phyloP scores from a whole-genome alignment of 2,113 vertebrate species.

The Pantherophis guttatus region DNA sequence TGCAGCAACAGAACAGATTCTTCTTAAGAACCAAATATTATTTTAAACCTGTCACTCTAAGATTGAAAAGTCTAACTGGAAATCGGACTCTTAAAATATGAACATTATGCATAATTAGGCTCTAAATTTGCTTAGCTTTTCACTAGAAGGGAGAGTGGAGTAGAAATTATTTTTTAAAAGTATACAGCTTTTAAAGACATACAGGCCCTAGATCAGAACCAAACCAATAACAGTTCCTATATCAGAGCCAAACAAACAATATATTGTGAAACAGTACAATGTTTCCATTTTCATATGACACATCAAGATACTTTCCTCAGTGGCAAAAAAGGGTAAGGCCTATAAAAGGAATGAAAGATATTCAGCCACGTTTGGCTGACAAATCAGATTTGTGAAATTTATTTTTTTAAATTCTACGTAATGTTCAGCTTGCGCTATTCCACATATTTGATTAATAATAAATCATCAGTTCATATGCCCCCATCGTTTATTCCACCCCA shows the following conservation, averaged over 20 bases:
- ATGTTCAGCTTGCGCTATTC: slow-evolving; percentile 6
- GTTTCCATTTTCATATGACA: background rate
- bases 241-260: background rate
- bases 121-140: background rate
- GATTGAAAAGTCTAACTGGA: background rate
- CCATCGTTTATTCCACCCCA: background rate
- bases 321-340: background rate
- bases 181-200: background rate
- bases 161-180: background rate
- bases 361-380: background rate
- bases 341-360: background rate
- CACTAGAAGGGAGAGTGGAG: background rate
- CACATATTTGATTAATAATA: background rate
- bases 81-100: background rate
- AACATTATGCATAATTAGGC: background rate
- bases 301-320: background rate
- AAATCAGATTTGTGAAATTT: background rate
- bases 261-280: background rate
- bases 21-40: background rate
- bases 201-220: background rate
- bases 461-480: background rate
- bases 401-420: background rate
- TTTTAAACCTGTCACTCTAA: background rate
- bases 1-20: background rate
- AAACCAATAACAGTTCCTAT: background rate